phyloP scores from a whole-genome alignment of 2,888 invertebrate species.

The Drosophila setosimentum region DNA sequence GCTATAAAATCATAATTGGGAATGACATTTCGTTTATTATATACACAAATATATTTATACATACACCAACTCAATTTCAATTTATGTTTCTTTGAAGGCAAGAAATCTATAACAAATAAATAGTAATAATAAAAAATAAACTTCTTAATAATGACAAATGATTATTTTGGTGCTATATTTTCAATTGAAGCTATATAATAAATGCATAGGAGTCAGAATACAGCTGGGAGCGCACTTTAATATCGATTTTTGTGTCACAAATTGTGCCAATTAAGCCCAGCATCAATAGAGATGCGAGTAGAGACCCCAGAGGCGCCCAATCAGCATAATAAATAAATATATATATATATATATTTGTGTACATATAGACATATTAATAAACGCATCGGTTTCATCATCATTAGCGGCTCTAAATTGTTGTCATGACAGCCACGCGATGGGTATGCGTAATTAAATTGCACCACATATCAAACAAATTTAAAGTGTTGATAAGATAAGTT shows the following conservation, averaged over 20 bases:
- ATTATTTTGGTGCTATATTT: not conserved
- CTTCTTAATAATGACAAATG: not conserved
- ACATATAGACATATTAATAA: conserved; percentile 22
- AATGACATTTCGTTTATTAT: too few relatives aligned
- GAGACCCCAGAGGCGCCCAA: not conserved
- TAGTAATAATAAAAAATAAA: not conserved
- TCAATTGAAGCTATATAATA: not conserved
- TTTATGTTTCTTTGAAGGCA: not conserved
- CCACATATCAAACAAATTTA: not conserved
- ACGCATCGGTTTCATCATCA: conserved; percentile 63
- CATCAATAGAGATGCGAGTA: conserved; percentile 2
- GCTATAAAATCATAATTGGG: too few relatives aligned
- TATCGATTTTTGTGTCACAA: conserved; percentile 31
- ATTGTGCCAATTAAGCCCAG: conserved; percentile 61
- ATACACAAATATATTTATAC: not conserved
- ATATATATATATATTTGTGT: not conserved
- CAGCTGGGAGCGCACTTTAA: not conserved
- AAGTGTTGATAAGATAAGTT: conserved; percentile 36
- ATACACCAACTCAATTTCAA: not conserved
- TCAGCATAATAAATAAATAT: not conserved
- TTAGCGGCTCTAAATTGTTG: conserved; percentile 30
- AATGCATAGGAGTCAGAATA: not conserved
- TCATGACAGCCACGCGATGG: conserved; percentile 28
- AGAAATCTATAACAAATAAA: not conserved
- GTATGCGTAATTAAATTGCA: conserved; percentile 58